phyloP scores from a whole-genome alignment of 2,113 vertebrate genomes.

The Marmota monax region DNA sequence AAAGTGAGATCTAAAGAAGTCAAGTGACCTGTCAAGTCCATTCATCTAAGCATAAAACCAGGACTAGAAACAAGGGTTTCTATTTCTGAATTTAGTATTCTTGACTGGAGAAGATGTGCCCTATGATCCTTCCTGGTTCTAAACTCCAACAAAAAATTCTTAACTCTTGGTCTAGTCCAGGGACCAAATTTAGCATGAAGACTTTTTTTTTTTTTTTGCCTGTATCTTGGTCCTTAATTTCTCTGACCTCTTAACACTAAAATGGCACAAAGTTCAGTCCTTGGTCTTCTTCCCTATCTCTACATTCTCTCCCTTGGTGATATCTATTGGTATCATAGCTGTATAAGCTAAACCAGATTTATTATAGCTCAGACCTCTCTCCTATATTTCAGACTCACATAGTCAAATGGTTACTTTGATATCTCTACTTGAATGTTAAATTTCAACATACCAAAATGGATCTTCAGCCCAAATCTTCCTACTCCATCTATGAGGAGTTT shows the following conservation, averaged over 20 bases:
- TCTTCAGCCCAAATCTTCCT: background rate
- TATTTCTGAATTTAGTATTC: conserved; percentile 48
- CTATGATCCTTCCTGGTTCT: background rate
- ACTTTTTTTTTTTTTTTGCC: background rate
- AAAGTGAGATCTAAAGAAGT: conserved; percentile 6
- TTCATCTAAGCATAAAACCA: conserved; percentile 18
- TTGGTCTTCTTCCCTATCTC: background rate
- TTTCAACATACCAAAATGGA: conserved; percentile 32
- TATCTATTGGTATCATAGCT: background rate
- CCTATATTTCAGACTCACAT: conserved; percentile 30
- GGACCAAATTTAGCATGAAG: background rate
- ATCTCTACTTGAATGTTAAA: conserved; percentile 46
- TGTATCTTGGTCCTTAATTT: background rate
- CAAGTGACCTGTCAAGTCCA: background rate
- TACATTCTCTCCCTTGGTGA: background rate
- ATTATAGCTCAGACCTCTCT: background rate
- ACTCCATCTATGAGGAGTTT: background rate
- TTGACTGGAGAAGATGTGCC: background rate
- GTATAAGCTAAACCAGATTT: conserved; percentile 27
- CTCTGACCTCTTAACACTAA: background rate
- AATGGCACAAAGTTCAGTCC: background rate
- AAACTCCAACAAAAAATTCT: conserved; percentile 13
- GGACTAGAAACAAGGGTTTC: background rate
- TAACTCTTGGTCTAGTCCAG: background rate
- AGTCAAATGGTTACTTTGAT: background rate